Percentiles rank a stretch among this genome's conserved stretches.
phyloP scores from a whole-genome alignment of 2,113 vertebrate species.

The Hipposideros armiger region DNA sequence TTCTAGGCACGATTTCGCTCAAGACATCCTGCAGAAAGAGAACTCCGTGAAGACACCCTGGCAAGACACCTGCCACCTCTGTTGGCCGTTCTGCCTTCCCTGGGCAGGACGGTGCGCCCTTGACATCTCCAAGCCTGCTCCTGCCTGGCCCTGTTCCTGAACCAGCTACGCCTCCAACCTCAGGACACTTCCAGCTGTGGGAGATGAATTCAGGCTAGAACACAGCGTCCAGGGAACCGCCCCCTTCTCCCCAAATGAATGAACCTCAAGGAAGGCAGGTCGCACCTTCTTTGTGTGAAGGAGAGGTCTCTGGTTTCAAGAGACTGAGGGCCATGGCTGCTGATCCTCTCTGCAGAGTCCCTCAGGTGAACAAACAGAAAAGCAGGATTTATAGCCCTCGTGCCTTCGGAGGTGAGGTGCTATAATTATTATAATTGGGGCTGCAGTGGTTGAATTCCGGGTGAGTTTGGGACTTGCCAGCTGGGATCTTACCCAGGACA shows the following conservation, averaged over 20 bases:
- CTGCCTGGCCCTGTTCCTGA: no score
- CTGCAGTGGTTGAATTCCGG: background rate
- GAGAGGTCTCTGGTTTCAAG: background rate
- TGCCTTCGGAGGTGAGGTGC: fast-evolving
- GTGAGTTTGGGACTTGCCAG: background rate
- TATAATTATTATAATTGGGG: background rate
- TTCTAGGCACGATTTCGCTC: background rate
- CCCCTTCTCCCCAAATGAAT: background rate
- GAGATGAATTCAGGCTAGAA: background rate
- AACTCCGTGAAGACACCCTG: background rate
- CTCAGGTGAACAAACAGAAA: background rate
- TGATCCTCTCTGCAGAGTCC: background rate
- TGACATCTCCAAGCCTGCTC: background rate
- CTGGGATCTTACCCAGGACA: background rate
- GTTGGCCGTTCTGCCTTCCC: fast-evolving
- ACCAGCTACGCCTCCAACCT: background rate
- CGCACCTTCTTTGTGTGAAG: background rate
- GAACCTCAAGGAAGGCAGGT: background rate
- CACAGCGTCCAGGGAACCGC: background rate
- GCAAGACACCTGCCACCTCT: background rate
- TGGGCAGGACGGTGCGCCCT: fast-evolving
- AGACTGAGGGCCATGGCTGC: background rate
- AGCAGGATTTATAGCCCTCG: background rate
- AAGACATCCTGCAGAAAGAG: background rate
- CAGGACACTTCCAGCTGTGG: no score